Evolutionary conservation across 2,113 vertebrate species (phyloP).

Genomic region (Physeter macrocephalus): DNA sequence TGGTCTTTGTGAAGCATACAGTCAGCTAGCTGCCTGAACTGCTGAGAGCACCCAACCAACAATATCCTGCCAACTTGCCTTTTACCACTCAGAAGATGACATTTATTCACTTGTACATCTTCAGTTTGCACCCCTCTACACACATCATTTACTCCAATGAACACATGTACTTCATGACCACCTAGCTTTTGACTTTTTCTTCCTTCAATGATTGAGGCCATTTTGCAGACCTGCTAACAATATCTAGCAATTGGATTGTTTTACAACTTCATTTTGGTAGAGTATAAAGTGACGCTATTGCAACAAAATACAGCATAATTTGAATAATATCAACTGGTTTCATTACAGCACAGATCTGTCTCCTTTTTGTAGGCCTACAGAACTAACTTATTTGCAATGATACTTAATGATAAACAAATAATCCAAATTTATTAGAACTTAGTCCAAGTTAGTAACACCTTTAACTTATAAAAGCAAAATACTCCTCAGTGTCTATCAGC

Average conservation of each 20-base stretch:
- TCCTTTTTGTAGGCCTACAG: background rate
- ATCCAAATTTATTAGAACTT: background rate
- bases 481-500: background rate
- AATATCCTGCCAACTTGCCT: background rate
- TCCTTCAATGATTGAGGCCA: background rate
- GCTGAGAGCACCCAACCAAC: background rate
- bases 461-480: background rate
- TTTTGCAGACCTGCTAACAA: background rate
- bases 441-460: background rate
- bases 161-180: background rate
- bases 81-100: background rate
- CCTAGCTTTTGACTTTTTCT: background rate
- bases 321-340: background rate
- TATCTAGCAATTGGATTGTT: background rate
- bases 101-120: background rate
- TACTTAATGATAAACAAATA: constrained; percentile 3
- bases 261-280: background rate
- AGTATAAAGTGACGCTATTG: background rate
- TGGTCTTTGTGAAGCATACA: background rate
- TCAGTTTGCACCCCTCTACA: background rate
- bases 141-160: background rate
- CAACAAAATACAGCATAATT: background rate
- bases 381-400: background rate
- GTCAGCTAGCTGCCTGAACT: background rate
- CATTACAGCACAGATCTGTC: background rate